Evolutionary conservation across 2,797 vertebrate species (phyloP), one percentile per base, ranked within the genome.

Genomic region (Tachyglossus aculeatus): DNA sequence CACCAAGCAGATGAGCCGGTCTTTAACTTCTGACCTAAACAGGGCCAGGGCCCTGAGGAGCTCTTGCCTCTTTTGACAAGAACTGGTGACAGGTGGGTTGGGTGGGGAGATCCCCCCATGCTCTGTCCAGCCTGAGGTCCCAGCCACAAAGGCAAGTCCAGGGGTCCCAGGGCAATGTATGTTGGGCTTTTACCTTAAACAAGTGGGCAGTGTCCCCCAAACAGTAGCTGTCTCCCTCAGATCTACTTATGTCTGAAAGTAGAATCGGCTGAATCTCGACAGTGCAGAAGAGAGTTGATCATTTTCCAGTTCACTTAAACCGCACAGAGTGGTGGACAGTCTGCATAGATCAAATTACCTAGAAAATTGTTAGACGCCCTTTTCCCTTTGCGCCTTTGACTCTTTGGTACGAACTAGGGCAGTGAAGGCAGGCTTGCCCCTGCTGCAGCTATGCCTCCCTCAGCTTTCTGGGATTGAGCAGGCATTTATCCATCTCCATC

Each of bases 11-110:
- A 93, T 98, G 92, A 92, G 94, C 69, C 87, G 57, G 31, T 92
- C 89, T 0, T 90, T 98, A 73, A 84, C 90, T 0, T 40, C 87
- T 0, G 94, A 95, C 16, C 91, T 96, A 60, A 81, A 88, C 74
- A 84, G 89, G 45, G 86, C 87, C 1, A 78, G 78, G 7, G 39
- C 58, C 47, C 88, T 93, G 22, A 51, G 86, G 5, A 61, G 88
- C 56, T 94, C 94, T 81, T 93, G 91, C 81, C 94, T 90, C 78
- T 91, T 92, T 85, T 96, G 88, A 94, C 9, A 32, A 37, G 31
- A 4, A 11, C 33, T 5, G 24, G 19, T 19, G 2, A 12, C 19
- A 1, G 16, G 16, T 34, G 0, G 12, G 24, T 9, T 14, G 15
- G 43, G 22, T 8, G 12, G 41, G 33, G 7, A 11, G 0, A 18